Conservation (phyloP, 2,797 vertebrate species). For the Myotis planiceps region DNA sequence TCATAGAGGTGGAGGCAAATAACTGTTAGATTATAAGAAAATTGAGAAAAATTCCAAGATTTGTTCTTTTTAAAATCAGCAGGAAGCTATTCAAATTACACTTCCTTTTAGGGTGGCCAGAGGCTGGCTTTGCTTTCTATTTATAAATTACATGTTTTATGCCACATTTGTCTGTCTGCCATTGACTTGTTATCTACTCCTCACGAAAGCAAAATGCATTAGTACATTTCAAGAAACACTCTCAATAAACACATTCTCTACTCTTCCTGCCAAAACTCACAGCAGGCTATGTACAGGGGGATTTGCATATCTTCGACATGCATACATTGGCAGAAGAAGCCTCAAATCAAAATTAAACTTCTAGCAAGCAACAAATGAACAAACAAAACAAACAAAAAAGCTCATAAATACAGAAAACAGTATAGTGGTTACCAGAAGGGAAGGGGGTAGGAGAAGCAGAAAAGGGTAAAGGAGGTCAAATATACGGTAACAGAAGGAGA, state of each 20-base stretch:
- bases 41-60: slow-evolving; percentile 47
- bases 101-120: slow-evolving; percentile 4
- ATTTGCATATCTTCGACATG: background rate
- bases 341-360: background rate
- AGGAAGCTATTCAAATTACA: background rate
- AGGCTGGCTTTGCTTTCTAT: background rate
- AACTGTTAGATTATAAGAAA: slow-evolving; percentile 49
- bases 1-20: slow-evolving; percentile 65
- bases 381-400: background rate
- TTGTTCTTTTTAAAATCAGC: slow-evolving; percentile 23
- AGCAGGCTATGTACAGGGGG: background rate
- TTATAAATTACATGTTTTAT: background rate
- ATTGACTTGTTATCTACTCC: background rate
- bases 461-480: background rate
- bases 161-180: background rate
- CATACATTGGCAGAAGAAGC: background rate
- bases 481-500: background rate
- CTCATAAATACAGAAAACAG: background rate
- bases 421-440: background rate
- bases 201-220: background rate
- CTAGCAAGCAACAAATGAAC: background rate
- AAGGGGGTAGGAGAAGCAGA: background rate
- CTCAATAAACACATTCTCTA: background rate
- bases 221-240: background rate
- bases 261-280: background rate